Evolutionary conservation across 2,888 invertebrate genomes (phyloP).

Genomic region (Drepanosiphum platanoidis): DNA sequence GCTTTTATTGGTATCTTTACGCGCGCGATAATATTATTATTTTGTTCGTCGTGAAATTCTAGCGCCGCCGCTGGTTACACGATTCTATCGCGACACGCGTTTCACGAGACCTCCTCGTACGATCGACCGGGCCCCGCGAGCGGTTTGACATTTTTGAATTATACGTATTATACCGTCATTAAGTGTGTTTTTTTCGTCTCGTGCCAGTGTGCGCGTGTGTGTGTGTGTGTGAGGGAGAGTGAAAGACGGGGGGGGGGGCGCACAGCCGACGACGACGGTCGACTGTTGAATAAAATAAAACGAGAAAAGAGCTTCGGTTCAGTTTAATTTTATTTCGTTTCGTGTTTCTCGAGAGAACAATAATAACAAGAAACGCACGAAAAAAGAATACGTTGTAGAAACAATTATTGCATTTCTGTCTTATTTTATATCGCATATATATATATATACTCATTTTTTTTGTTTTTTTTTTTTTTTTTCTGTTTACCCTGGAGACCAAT

Average conservation of each 20-base stretch:
- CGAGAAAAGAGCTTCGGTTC: background rate
- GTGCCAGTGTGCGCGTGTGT: too few relatives aligned
- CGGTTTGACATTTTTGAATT: too few relatives aligned
- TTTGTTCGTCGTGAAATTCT: too few relatives aligned
- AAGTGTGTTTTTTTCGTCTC: background rate
- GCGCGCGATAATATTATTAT: too few relatives aligned
- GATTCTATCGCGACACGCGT: background rate
- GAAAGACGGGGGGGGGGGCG: background rate
- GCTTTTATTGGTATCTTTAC: too few relatives aligned
- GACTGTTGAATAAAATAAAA: conserved; percentile 14
- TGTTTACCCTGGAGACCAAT: conserved; percentile 15
- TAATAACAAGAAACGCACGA: conserved; percentile 1
- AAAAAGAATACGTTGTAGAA: conserved; percentile 33
- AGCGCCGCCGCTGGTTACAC: background rate
- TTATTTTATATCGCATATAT: conserved; percentile 32
- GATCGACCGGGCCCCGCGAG: too few relatives aligned
- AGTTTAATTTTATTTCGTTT: conserved; percentile 49
- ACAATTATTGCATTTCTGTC: conserved; percentile 46
- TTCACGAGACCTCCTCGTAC: too few relatives aligned
- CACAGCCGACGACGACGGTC: background rate
- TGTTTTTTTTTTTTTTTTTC: background rate
- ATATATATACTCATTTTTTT: background rate
- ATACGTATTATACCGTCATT: too few relatives aligned
- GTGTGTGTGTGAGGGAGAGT: too few relatives aligned
- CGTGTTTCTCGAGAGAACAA: conserved; percentile 49